phyloP scores from a whole-genome alignment of 2,888 invertebrate genomes.

The Hypomecis punctinalis region DNA sequence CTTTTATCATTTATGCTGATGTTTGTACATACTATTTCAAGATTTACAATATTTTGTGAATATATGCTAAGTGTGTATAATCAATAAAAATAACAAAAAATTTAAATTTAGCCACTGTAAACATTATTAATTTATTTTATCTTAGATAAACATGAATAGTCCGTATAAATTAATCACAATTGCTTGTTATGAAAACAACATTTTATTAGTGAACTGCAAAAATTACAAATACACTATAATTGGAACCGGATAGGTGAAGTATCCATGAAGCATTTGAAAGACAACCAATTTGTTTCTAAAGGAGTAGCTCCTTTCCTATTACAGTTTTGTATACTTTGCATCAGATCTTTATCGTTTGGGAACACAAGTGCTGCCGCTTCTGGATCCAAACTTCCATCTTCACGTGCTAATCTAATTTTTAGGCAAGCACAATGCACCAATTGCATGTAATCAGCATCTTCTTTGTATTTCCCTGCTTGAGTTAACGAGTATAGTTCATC shows the following conservation, averaged over 20 bases:
- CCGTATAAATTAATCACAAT: too few species aligned
- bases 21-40: too few species aligned
- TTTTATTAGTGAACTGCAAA: neutral
- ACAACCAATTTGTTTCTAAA: conserved; percentile 52
- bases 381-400: conserved; percentile 57
- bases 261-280: conserved; percentile 57
- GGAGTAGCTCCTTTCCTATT: conserved; percentile 52
- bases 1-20: too few species aligned
- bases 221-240: neutral
- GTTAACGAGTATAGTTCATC: conserved; percentile 26
- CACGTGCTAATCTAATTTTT: conserved; percentile 52
- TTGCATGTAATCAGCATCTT: conserved; percentile 61
- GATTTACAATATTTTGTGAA: too few species aligned
- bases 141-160: too few species aligned
- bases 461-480: conserved; percentile 52
- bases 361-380: conserved; percentile 55
- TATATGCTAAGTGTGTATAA: too few species aligned
- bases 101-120: too few species aligned
- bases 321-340: conserved; percentile 55
- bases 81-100: too few species aligned
- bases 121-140: too few species aligned
- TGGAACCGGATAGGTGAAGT: conserved; percentile 38
- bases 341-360: conserved; percentile 49
- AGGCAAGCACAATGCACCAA: conserved; percentile 63
- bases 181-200: too few species aligned